Evolutionary conservation across 2,888 invertebrate genomes (phyloP).

Genomic region (Drosophila pseudotalamancana): DNA sequence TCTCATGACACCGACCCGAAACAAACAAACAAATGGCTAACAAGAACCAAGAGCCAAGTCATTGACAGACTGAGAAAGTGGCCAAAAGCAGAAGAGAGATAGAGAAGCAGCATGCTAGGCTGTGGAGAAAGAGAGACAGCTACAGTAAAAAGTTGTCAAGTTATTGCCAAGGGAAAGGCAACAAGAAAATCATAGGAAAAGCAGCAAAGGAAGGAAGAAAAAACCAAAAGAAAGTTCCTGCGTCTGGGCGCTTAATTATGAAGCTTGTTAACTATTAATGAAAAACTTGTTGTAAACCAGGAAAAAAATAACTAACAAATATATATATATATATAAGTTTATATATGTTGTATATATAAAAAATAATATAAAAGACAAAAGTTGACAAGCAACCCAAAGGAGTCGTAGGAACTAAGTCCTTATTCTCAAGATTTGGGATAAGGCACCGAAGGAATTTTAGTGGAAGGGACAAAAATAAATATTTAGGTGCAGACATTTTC

Average conservation of each 20-base stretch:
- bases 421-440: conserved; percentile 7
- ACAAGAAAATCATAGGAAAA: conserved; percentile 11
- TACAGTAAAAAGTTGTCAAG: conserved; percentile 21
- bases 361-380: conserved; percentile 15
- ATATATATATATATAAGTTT: not conserved
- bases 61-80: conserved; percentile 52
- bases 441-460: too few species aligned
- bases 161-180: conserved; percentile 41
- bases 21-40: conserved; percentile 45
- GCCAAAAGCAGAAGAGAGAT: not conserved
- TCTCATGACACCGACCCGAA: conserved; percentile 50
- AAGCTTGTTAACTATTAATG: conserved; percentile 80
- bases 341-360: not conserved
- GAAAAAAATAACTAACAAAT: conserved; percentile 32
- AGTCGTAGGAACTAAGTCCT: conserved; percentile 6
- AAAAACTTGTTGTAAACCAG: conserved; percentile 69
- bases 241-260: conserved; percentile 71
- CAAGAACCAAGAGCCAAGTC: conserved; percentile 47
- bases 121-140: conserved; percentile 8
- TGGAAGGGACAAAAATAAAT: not conserved
- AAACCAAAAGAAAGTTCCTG: conserved; percentile 35
- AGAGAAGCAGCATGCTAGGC: conserved; percentile 15
- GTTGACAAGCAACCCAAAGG: conserved; percentile 21
- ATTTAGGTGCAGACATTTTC: conserved; percentile 4
- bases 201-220: not conserved